Percentiles rank a stretch among this genome's conserved stretches.
Conservation (phyloP, 2,797 vertebrate species). For the Pangasius sanitwongsei region DNA sequence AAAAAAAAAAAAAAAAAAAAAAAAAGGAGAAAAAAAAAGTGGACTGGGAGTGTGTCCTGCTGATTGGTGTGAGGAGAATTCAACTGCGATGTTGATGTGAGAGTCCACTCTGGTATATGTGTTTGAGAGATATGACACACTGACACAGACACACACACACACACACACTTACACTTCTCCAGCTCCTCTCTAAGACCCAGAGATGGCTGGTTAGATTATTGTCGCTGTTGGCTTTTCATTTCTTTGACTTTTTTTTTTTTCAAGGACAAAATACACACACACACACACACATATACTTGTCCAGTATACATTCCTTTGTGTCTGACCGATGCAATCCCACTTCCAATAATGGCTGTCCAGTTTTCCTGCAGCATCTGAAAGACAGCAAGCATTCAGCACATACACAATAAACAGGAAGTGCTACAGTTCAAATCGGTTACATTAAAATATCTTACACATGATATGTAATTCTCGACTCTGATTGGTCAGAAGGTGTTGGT, state of each 20-base stretch:
- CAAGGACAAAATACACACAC: constrained; percentile 24
- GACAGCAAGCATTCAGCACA: not conserved
- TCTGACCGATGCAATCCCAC: not conserved
- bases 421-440: not conserved
- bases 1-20: not conserved
- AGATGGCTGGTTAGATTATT: constrained; percentile 49
- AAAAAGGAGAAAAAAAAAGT: not conserved
- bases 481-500: not conserved
- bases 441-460: not conserved
- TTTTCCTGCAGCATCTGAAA: not conserved
- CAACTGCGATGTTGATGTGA: constrained; percentile 42
- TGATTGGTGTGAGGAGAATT: constrained; percentile 48
- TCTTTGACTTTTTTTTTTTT: constrained; percentile 16
- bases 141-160: constrained; percentile 14
- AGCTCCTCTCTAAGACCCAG: constrained; percentile 11
- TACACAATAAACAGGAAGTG: constrained; percentile 3
- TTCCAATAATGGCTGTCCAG: not conserved
- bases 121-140: constrained; percentile 37
- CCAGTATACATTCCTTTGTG: not conserved
- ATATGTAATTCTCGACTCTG: not conserved
- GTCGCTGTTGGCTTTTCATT: constrained; percentile 43
- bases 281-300: not conserved
- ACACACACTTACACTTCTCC: constrained; percentile 24
- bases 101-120: constrained; percentile 33
- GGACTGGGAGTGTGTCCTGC: constrained; percentile 18